Percentiles rank a stretch among this genome's conserved stretches.
phyloP scores from a whole-genome alignment of 2,797 vertebrate genomes.

The Babyrousa celebensis region DNA sequence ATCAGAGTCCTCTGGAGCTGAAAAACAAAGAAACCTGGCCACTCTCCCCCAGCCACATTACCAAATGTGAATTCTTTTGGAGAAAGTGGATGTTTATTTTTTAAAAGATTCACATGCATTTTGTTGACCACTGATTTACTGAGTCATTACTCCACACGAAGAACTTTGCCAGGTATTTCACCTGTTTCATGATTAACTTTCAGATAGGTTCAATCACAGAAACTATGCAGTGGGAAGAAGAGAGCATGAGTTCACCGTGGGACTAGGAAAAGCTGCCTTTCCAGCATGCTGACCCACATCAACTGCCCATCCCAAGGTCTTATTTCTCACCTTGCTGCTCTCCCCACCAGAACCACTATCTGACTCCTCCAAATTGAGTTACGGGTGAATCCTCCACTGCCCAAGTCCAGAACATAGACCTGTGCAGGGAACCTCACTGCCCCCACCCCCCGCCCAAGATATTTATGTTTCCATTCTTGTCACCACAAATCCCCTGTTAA shows the following conservation, averaged over 20 bases:
- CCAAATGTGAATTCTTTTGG: background rate
- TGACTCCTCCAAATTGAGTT: conserved; percentile 41
- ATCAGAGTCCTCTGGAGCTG: background rate
- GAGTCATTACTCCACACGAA: background rate
- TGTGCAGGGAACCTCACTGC: background rate
- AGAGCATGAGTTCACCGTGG: background rate
- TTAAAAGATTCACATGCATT: background rate
- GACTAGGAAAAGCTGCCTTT: background rate
- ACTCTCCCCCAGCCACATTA: background rate
- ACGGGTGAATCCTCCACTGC: background rate
- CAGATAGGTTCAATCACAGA: background rate
- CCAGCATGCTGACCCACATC: background rate
- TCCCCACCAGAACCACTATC: background rate
- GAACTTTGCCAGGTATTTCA: background rate
- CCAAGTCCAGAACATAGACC: conserved; percentile 4
- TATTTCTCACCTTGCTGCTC: background rate
- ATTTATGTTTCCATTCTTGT: conserved; percentile 73
- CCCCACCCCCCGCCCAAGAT: conserved; percentile 1
- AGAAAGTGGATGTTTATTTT: background rate
- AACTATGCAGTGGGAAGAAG: background rate
- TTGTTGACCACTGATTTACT: background rate
- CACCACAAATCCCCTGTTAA: conserved; percentile 45
- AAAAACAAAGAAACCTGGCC: conserved; percentile 18
- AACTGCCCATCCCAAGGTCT: background rate
- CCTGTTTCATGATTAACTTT: background rate